Evolutionary conservation across 2,888 invertebrate genomes (phyloP).

Genomic region (Caenorhabditis afra): DNA sequence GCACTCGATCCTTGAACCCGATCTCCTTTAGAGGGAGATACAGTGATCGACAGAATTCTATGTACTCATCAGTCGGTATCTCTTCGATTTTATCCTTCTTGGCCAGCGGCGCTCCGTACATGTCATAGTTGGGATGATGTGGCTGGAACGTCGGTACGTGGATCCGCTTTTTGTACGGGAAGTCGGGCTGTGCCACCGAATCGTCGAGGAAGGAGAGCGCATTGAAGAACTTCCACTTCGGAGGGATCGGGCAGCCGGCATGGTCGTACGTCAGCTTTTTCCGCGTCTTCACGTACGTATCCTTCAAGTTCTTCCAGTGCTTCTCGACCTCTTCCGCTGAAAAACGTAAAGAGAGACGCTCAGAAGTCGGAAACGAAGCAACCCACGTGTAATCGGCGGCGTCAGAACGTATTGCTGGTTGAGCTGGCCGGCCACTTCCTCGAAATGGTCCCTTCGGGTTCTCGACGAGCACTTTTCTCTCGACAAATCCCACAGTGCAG

Average conservation of each 20-base stretch:
- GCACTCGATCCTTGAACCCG: conserved; percentile 56
- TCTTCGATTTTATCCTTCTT: conserved; percentile 36
- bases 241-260: conserved; percentile 59
- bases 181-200: neutral
- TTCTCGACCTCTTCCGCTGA: conserved; percentile 66
- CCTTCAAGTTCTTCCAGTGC: conserved; percentile 67
- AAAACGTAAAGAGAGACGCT: conserved; percentile 18
- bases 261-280: conserved; percentile 56
- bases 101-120: neutral
- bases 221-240: conserved; percentile 67
- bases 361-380: neutral
- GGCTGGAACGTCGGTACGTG: conserved; percentile 11
- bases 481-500: conserved; percentile 60
- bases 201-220: conserved; percentile 51
- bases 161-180: conserved; percentile 12
- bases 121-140: neutral
- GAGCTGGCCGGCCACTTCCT: conserved; percentile 53
- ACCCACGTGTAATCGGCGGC: conserved; percentile 53
- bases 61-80: conserved; percentile 56
- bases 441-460: conserved; percentile 49
- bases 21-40: conserved; percentile 60
- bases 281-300: conserved; percentile 63
- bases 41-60: conserved; percentile 61
- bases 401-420: conserved; percentile 47
- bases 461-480: conserved; percentile 52